Base-by-base conservation (phyloP, 2,888 invertebrate species). In the Leucophenga maculata region DNA sequence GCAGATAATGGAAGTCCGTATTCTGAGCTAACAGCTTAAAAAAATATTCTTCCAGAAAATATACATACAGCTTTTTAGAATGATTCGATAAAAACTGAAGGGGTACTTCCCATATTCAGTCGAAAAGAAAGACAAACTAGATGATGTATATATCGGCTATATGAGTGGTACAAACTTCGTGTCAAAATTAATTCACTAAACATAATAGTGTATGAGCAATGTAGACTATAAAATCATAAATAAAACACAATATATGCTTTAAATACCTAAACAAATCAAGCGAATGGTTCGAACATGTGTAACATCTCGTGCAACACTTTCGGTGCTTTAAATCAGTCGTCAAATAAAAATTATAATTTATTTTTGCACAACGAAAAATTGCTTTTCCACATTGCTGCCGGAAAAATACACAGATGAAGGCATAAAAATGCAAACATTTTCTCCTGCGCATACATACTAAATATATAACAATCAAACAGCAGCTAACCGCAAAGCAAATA, bases 261-360 rank as follows among this genome's bases (percentile, higher is more conserved):
- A 60, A 39, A 16, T 60, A 11, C 11, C 4, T 18, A 60, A 8
- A n/a, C 16, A 59, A 60, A 31, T 32, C 6, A 6, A 32, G 22
- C 26, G 9, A 60, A 31, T 60, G 18, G 54, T 48, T 16, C n/a
- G 54, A 72, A 75, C 77, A 83, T 83, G 74, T 82, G 83, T 79
- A 57, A 77, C 66, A 75, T 74, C 65, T 83, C 81, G 72, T 65
- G 74, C 74, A 71, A 75, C 82, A 81, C 82, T 75, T 59, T 60
- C 6, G 69, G 46, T 69, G 67, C 74, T 67, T 59, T 77, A 76
- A 80, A 82, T 83, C 80, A 76, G 75, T 82, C 75, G 65, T 44
- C 75, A 69, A 71, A 78, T 78, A 74, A 74, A 77, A 71, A 69
- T 68, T 66, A 14, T 60, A 70, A 76, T 77, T 75, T 77, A 82